A percentile compares a stretch with the other conserved stretches of the same genome.
These are phyloP conservation scores for Drosophila picticornis DNA, from an alignment of 2,888 invertebrate genomes.

Conservation along the genomic window DNA sequence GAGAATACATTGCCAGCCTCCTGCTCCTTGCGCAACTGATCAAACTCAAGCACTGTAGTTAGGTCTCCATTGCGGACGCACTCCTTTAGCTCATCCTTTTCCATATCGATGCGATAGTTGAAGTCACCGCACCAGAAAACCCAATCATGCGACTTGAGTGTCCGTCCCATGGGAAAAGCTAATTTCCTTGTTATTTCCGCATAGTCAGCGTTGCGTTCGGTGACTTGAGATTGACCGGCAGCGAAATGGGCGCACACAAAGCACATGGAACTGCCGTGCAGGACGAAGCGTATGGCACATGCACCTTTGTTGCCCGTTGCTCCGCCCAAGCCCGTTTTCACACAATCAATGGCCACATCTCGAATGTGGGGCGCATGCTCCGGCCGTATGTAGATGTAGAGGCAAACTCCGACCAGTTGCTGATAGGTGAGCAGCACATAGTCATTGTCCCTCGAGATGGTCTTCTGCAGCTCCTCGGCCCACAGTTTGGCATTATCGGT, in stretches of 20 bases:
- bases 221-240: constrained; percentile 96
- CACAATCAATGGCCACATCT: constrained; percentile 97
- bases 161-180: constrained; percentile 95
- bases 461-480: constrained; percentile 97
- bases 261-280: constrained; percentile 97
- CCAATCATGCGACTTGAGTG: constrained; percentile 97
- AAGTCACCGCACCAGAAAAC: constrained; percentile 99
- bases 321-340: constrained; percentile 99
- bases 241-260: constrained; percentile 99
- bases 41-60: constrained; percentile 92
- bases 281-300: constrained; percentile 95
- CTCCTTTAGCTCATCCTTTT: constrained; percentile 96
- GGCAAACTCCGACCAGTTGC: constrained; percentile 98
- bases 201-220: constrained; percentile 98
- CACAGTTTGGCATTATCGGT: constrained; percentile 96
- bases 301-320: constrained; percentile 99
- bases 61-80: constrained; percentile 88
- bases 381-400: constrained; percentile 97
- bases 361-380: constrained; percentile 94
- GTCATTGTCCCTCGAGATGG: constrained; percentile 93
- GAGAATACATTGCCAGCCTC: constrained; percentile 94
- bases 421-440: constrained; percentile 97
- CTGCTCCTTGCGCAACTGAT: constrained; percentile 94
- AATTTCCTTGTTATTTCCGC: constrained; percentile 97
- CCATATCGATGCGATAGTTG: constrained; percentile 98